Evolutionary conservation across 2,113 vertebrate species (phyloP), one percentile per base, ranked within the genome.

Genomic region (Trichechus manatus): DNA sequence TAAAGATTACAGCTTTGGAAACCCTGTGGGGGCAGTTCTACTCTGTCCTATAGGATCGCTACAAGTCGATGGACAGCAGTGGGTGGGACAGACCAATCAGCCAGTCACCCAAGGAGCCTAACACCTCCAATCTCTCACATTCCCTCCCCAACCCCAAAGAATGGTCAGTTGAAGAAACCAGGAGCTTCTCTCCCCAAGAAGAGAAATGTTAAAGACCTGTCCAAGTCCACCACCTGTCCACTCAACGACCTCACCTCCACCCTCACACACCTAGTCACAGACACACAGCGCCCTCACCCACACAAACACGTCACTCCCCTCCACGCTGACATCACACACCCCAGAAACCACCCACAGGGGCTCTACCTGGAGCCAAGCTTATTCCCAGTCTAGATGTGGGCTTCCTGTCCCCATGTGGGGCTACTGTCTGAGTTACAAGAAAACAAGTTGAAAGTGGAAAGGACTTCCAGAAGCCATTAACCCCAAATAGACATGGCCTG

Each of bases 401-500:
- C 63, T 11, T 78, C n/a, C 78, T 74, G 36, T 19, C 22, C 56
- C 47, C 68, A 80, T 14, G 9, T 1, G 61, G 29, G 42, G 31
- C 94, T 68, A 19, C 39, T 84, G 89, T 86, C 75, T 81, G 31
- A 70, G 4, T 93, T 47, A 74, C 64, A 96, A 75, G 56, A 64
- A 88, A 87, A 63, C 39, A 86, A 47, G 53, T 59, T 68, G 42
- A 89, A 47, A 47, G 75, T 9, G 22, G 88, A 39, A 98, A 96
- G 97, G 96, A 95, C 88, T 89, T 97, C 97, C 95, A 93, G 87
- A 97, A 98, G 97, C 97, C 97, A 88, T 98, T 96, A 97, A 88
- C 95, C 97, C 94, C 95, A 93, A 95, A 90, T 97, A 92, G 93
- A 92, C 94, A 97, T 85, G 94, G 63, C 7, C 87, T 95, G 95